Conservation (phyloP, 2,888 invertebrate genomes). For the Chaetoderma sp. region DNA sequence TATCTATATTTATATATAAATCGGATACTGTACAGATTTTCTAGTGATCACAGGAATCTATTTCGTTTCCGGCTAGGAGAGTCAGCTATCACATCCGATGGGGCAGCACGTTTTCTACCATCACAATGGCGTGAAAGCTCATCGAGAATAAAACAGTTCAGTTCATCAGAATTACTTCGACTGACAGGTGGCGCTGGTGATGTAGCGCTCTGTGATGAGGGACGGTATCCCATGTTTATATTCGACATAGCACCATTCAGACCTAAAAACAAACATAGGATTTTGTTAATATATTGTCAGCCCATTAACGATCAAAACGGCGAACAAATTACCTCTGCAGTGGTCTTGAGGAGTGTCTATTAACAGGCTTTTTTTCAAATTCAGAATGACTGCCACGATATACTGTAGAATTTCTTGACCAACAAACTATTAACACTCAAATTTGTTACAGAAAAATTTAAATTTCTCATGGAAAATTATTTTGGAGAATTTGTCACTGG, state of each 20-base stretch:
- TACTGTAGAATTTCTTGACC: too few relatives aligned
- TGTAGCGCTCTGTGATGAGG: slow-evolving; percentile 46
- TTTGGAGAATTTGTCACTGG: too few relatives aligned
- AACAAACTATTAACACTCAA: too few relatives aligned
- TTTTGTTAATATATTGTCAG: not conserved
- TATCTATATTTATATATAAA: slow-evolving; percentile 1
- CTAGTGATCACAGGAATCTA: not conserved
- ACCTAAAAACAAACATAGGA: slow-evolving; percentile 48
- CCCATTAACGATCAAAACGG: not conserved
- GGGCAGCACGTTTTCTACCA: slow-evolving; percentile 67
- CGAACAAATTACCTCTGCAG: too few relatives aligned
- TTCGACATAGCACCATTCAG: slow-evolving; percentile 69
- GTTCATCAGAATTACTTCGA: slow-evolving; percentile 70
- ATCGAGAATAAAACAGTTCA: slow-evolving; percentile 77
- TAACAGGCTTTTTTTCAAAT: too few relatives aligned
- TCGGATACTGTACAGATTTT: not conserved
- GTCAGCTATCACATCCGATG: slow-evolving; percentile 79
- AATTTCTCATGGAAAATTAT: too few relatives aligned
- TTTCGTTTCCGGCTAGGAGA: slow-evolving; percentile 82
- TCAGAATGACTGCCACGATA: too few relatives aligned
- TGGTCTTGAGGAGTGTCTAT: too few relatives aligned
- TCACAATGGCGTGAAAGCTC: slow-evolving; percentile 80
- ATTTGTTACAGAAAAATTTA: too few relatives aligned
- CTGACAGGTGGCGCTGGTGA: slow-evolving; percentile 38
- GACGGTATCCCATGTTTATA: slow-evolving; percentile 62